Evolutionary conservation across 2,888 invertebrate species (phyloP).

Genomic region (Synergus umbraculus): DNA sequence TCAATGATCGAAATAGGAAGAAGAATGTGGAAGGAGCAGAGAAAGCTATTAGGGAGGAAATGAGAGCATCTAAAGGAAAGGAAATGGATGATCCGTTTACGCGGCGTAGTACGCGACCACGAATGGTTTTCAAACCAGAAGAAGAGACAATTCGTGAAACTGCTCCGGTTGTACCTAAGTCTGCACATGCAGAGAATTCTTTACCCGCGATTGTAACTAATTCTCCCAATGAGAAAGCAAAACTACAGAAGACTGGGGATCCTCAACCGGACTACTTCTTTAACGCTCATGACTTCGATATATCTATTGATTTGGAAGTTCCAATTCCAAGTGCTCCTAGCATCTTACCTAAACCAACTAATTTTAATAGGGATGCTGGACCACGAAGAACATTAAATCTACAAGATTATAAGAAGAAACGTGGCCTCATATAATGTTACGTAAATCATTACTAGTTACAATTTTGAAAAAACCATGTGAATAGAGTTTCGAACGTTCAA

Average conservation of each 20-base stretch:
- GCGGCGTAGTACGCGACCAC: conserved; percentile 90
- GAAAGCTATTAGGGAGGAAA: conserved; percentile 88
- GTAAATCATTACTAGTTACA: conserved; percentile 16
- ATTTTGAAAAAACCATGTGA: conserved; percentile 8
- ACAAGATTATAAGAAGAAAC: conserved; percentile 95
- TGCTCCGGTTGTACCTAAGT: neutral
- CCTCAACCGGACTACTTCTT: conserved; percentile 79
- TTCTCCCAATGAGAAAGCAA: conserved; percentile 68
- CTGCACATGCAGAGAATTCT: conserved; percentile 47
- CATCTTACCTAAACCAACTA: conserved; percentile 86
- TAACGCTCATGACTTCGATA: conserved; percentile 95
- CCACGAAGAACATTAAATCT: conserved; percentile 92
- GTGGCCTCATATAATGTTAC: conserved; percentile 87
- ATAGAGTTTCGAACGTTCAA: no score
- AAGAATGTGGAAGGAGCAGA: conserved; percentile 96
- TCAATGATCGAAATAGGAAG: conserved; percentile 96
- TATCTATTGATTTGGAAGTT: conserved; percentile 94
- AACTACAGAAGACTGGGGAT: conserved; percentile 71
- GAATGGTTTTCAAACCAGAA: conserved; percentile 88
- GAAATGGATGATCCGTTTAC: conserved; percentile 94
- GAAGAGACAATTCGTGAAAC: conserved; percentile 66
- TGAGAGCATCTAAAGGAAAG: conserved; percentile 84
- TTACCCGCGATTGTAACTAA: conserved; percentile 52
- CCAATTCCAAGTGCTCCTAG: conserved; percentile 87
- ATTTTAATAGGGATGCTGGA: conserved; percentile 87